Evolutionary conservation across 2,113 vertebrate species (phyloP).

Genomic region (Cynocephalus volans): DNA sequence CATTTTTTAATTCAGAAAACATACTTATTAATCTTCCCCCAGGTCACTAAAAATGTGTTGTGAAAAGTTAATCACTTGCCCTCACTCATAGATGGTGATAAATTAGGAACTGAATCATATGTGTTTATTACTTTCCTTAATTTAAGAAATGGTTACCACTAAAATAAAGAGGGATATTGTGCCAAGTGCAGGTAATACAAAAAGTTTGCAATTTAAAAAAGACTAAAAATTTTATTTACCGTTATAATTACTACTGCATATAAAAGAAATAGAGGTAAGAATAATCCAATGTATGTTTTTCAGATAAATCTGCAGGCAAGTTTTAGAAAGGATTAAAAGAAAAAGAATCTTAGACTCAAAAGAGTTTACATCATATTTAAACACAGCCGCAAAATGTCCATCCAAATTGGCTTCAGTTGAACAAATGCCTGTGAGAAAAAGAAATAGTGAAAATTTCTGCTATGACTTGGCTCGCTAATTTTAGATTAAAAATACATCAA

Average conservation of each 20-base stretch:
- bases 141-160: conserved; percentile 58
- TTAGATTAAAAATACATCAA: conserved; percentile 42
- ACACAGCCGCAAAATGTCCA: background rate
- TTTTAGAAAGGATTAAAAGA: background rate
- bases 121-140: background rate
- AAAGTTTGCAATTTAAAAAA: background rate
- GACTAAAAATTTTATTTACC: conserved; percentile 35
- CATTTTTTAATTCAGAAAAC: conserved; percentile 49
- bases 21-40: background rate
- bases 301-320: conserved; percentile 25
- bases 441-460: background rate
- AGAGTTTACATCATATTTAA: background rate
- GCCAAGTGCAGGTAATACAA: background rate
- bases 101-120: background rate
- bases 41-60: conserved; percentile 58
- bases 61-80: conserved; percentile 40
- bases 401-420: background rate
- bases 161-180: background rate
- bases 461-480: background rate
- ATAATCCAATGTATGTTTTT: background rate
- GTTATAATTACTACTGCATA: background rate
- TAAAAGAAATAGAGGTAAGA: conserved; percentile 25
- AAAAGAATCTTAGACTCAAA: background rate
- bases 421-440: background rate
- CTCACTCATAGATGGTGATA: background rate